Evolutionary conservation across 2,888 invertebrate genomes (phyloP), one percentile per base, ranked within the genome.

Genomic region (Pheosia tremula): DNA sequence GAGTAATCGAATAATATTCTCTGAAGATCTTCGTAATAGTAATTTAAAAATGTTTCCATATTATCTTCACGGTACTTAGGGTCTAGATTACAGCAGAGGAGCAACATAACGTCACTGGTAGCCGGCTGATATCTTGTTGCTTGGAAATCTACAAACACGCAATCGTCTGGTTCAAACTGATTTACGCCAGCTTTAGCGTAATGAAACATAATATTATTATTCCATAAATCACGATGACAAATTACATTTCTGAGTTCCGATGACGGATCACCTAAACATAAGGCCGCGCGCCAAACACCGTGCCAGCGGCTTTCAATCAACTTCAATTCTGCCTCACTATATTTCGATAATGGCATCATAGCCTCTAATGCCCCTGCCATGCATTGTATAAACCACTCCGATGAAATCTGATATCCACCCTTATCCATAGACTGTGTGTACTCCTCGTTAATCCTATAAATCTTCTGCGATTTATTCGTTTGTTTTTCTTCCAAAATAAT

Each of bases 101-200:
- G 84, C 39, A 94, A 82, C 81, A 95, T 91, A 2, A 96, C 86
- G 73, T 97, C 97, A 56, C 96, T 92, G 36, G 95, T 94, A 0
- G 96, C 95, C 0, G 96, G 96, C 13, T 95, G 95, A 77, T 95
- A 96, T 39, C 95, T 91, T 0, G 94, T 87, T 58, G 96, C 89
- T 84, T 97, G 97, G 76, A 95, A 97, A 82, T 97, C 97, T 3
- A 97, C 95, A 9, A 97, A 80, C 45, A 95, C 79, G 70, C 96
- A 96, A 41, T 95, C 93, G 3, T 95, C 87, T 1, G 95, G 94
- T 45, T 78, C 79, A 24, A 41, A 45, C 6, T 10, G 54, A 11
- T 64, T 63, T 6, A 85, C 67, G 56, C 72, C 72, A 7, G 58
- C 63, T 38, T 71, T 68, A 56, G 77, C 75, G 62, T 93, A 94